Conservation (phyloP, 2,113 vertebrate species). For the Myocastor coypus region DNA sequence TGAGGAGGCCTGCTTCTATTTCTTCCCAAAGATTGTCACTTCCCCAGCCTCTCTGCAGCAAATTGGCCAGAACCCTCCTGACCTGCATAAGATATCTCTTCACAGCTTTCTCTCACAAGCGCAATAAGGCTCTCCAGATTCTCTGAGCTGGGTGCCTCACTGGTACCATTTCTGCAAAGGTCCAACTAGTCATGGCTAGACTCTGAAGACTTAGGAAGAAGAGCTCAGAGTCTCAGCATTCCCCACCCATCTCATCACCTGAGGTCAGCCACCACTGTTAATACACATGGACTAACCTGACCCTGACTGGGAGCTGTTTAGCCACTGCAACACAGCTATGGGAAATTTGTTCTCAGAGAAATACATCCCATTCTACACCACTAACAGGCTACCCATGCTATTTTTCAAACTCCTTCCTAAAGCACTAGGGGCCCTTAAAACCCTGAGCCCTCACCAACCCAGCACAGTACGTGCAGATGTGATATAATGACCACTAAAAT, state of each 20-base stretch:
- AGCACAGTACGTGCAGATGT: not conserved
- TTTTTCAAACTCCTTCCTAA: not conserved
- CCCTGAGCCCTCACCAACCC: not conserved
- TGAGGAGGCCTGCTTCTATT: not conserved
- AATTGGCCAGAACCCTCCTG: not conserved
- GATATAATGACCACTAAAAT: not conserved
- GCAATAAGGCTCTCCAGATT: not conserved
- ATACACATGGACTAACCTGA: not conserved
- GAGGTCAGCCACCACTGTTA: not conserved
- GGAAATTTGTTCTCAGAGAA: not conserved
- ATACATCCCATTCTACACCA: not conserved
- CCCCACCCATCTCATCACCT: not conserved
- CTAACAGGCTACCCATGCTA: not conserved
- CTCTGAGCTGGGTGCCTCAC: not conserved
- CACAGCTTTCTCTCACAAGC: not conserved
- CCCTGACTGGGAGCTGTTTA: not conserved
- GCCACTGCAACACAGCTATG: not conserved
- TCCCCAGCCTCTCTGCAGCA: not conserved
- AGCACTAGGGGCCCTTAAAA: not conserved
- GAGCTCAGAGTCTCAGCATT: not conserved
- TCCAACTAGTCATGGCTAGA: not conserved
- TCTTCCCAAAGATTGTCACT: not conserved
- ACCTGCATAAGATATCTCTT: not conserved
- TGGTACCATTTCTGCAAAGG: not conserved
- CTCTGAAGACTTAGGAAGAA: not conserved